Percentiles rank a stretch among this genome's conserved stretches.
phyloP scores from a whole-genome alignment of 2,113 vertebrate species.

The Chloebia gouldiae region DNA sequence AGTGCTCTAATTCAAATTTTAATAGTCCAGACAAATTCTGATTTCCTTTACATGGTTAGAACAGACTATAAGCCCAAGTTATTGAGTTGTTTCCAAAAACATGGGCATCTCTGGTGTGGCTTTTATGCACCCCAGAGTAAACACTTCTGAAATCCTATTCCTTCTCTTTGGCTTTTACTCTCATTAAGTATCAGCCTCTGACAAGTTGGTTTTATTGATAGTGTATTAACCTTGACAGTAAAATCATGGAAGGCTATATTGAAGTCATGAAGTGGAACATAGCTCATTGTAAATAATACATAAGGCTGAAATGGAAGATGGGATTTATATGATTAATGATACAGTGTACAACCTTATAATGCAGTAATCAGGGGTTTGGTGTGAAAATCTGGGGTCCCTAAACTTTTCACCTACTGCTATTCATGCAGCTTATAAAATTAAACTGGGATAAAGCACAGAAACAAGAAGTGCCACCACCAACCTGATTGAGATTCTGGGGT shows the following conservation, averaged over 20 bases:
- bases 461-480: slow-evolving; percentile 27
- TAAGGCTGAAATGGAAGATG: slow-evolving; percentile 60
- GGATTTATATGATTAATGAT: slow-evolving; percentile 63
- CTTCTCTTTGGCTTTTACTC: slow-evolving; percentile 63
- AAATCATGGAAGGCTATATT: slow-evolving; percentile 65
- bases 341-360: slow-evolving; percentile 5
- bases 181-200: slow-evolving; percentile 72
- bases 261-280: slow-evolving; percentile 70
- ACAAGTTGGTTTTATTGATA: slow-evolving; percentile 72
- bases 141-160: slow-evolving; percentile 54
- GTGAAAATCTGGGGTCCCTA: not conserved
- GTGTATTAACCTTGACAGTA: slow-evolving; percentile 76
- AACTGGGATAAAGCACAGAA: not conserved
- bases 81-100: not conserved
- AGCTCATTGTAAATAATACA: slow-evolving; percentile 74
- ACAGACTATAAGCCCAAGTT: not conserved
- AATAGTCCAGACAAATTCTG: not conserved
- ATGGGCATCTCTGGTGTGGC: not conserved
- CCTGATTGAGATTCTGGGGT: slow-evolving; percentile 86
- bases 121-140: slow-evolving; percentile 4
- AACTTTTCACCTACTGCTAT: slow-evolving; percentile 1
- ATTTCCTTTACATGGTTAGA: not conserved
- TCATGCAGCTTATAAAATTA: not conserved
- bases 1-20: not conserved
- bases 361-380: slow-evolving; percentile 8